phyloP scores from a whole-genome alignment of 2,113 vertebrate species.

The Spilogale gracilis region DNA sequence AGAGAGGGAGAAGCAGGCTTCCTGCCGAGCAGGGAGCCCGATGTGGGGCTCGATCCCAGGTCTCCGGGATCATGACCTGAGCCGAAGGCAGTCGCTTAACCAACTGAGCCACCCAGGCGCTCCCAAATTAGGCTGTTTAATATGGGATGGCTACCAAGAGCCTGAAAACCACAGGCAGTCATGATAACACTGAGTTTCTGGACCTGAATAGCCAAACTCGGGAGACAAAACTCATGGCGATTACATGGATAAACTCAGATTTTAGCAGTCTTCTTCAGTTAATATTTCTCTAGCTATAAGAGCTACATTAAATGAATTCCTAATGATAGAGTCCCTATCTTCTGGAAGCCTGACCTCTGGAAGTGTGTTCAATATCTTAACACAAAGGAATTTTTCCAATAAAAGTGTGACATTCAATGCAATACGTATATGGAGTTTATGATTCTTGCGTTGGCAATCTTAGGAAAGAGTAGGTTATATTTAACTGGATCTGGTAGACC shows the following conservation, averaged over 20 bases:
- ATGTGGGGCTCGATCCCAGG: too few relatives aligned
- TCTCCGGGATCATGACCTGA: too few relatives aligned
- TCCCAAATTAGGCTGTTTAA: background rate
- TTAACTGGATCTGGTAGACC: background rate
- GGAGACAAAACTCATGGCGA: background rate
- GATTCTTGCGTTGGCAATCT: slow-evolving; percentile 11
- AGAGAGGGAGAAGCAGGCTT: too few relatives aligned
- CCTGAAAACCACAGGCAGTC: slow-evolving; percentile 7
- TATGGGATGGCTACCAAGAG: background rate
- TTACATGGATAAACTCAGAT: background rate
- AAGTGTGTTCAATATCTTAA: background rate
- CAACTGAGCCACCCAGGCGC: too few relatives aligned
- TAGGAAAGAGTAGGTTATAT: slow-evolving; percentile 12
- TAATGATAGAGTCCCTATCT: background rate
- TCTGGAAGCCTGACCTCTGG: background rate
- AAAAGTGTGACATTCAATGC: background rate
- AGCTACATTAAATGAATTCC: background rate
- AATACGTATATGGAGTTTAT: background rate
- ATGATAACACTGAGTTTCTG: slow-evolving; percentile 4
- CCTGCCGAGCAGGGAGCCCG: too few relatives aligned
- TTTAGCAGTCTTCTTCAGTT: too few relatives aligned
- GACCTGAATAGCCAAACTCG: background rate
- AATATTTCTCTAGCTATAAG: background rate
- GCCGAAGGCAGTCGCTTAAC: too few relatives aligned
- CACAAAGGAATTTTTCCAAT: background rate